phyloP scores from a whole-genome alignment of 2,888 invertebrate species.

The Leptinotarsa haldemani region DNA sequence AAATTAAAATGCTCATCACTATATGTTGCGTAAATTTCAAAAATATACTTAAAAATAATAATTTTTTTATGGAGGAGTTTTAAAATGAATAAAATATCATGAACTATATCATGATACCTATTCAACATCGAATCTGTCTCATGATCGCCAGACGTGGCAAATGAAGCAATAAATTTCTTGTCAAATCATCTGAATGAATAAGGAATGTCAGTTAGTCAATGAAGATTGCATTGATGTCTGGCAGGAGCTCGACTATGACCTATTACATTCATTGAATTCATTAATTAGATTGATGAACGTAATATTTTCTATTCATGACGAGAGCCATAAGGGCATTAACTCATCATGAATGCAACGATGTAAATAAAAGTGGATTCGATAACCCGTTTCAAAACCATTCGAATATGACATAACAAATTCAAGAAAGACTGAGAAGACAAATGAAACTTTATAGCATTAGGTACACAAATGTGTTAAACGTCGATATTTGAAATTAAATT shows the following conservation, averaged over 20 bases:
- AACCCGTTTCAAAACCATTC: too few relatives aligned
- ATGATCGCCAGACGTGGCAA: conserved; percentile 12
- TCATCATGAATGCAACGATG: neutral
- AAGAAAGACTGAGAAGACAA: too few relatives aligned
- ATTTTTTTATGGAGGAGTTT: too few relatives aligned
- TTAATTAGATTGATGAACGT: neutral
- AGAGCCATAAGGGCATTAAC: conserved; percentile 1
- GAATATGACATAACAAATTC: too few relatives aligned
- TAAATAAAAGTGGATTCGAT: neutral
- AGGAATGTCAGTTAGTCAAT: conserved; percentile 25
- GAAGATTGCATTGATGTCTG: conserved; percentile 25
- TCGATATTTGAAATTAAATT: too few relatives aligned
- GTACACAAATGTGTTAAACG: too few relatives aligned
- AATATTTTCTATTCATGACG: neutral
- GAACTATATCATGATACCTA: neutral
- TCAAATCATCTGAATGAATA: conserved; percentile 12
- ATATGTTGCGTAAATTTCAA: too few relatives aligned
- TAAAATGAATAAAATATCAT: too few relatives aligned
- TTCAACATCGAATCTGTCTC: neutral
- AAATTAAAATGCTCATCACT: too few relatives aligned
- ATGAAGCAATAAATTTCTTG: conserved; percentile 5
- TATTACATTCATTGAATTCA: conserved; percentile 16
- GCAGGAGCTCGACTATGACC: conserved; percentile 23
- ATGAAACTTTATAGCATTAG: too few relatives aligned
- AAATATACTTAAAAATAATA: too few relatives aligned